Conservation (phyloP, 2,113 vertebrate genomes). For the Petaurus breviceps region DNA sequence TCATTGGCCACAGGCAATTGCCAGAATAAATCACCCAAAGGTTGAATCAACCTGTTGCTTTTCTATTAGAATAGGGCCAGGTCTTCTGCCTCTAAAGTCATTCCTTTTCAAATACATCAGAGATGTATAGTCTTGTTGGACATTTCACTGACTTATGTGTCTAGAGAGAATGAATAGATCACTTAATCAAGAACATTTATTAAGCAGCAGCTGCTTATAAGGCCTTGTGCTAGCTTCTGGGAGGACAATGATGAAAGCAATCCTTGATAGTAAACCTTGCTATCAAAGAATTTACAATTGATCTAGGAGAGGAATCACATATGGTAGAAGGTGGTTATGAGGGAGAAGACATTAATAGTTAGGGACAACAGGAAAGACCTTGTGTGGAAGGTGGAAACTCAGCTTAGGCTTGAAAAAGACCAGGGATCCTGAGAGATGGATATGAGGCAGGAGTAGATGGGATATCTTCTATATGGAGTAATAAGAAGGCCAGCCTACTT, state of each 20-base stretch:
- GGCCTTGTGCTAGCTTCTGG: neutral
- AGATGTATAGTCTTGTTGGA: neutral
- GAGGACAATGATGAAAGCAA: neutral
- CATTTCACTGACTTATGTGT: neutral
- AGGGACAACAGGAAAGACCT: neutral
- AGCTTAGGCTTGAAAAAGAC: neutral
- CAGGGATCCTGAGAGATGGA: neutral
- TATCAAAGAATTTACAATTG: neutral
- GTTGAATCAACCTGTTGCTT: constrained; percentile 32
- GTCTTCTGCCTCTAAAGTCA: neutral
- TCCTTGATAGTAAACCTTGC: too few relatives aligned
- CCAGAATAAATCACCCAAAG: constrained; percentile 36
- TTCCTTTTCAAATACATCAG: neutral
- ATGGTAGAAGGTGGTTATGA: neutral
- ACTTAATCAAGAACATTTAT: neutral
- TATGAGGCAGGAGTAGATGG: neutral
- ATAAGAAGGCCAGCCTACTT: too few relatives aligned
- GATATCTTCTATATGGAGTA: neutral
- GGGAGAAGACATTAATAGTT: neutral
- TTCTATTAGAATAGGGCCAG: constrained; percentile 28
- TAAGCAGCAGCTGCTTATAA: neutral
- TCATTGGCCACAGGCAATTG: constrained; percentile 43
- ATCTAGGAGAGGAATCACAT: neutral
- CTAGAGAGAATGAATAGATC: neutral
- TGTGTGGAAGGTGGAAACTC: neutral